Evolutionary conservation across 2,888 invertebrate species (phyloP).

Genomic region (Ferdinandea cuprea): DNA sequence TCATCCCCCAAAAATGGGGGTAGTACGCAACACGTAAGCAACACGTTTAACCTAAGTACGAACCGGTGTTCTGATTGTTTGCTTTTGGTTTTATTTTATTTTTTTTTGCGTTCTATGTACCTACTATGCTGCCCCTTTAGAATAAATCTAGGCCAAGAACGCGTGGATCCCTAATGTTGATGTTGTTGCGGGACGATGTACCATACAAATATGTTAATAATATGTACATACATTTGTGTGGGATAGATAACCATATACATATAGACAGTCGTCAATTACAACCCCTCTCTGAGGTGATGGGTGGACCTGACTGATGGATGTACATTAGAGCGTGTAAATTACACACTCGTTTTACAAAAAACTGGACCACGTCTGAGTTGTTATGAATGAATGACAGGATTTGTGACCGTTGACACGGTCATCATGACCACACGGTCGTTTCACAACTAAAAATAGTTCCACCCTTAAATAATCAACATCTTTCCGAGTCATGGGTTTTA

Average conservation of each 20-base stretch:
- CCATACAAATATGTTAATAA: slow-evolving; percentile 20
- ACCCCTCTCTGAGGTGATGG: too few species aligned
- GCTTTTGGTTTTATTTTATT: background rate
- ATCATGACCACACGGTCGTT: too few species aligned
- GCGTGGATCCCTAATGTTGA: slow-evolving; percentile 21
- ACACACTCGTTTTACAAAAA: background rate
- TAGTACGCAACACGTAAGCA: slow-evolving; percentile 55
- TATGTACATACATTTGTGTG: slow-evolving; percentile 5
- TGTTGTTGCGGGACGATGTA: too few species aligned
- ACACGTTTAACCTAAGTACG: slow-evolving; percentile 29
- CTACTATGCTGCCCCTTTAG: background rate
- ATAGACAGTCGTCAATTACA: too few species aligned
- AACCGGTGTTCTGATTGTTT: slow-evolving; percentile 44
- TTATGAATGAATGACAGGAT: too few species aligned
- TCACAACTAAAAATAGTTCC: too few species aligned
- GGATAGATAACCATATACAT: too few species aligned
- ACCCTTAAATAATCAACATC: too few species aligned
- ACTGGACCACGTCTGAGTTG: background rate
- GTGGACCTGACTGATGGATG: background rate
- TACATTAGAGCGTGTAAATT: slow-evolving; percentile 17
- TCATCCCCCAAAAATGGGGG: slow-evolving; percentile 8
- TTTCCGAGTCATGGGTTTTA: too few species aligned
- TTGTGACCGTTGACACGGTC: too few species aligned
- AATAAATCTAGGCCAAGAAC: slow-evolving; percentile 42
- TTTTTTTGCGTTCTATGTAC: background rate